Evolutionary conservation across 2,888 invertebrate genomes (phyloP).

Genomic region (Arenicola marina): DNA sequence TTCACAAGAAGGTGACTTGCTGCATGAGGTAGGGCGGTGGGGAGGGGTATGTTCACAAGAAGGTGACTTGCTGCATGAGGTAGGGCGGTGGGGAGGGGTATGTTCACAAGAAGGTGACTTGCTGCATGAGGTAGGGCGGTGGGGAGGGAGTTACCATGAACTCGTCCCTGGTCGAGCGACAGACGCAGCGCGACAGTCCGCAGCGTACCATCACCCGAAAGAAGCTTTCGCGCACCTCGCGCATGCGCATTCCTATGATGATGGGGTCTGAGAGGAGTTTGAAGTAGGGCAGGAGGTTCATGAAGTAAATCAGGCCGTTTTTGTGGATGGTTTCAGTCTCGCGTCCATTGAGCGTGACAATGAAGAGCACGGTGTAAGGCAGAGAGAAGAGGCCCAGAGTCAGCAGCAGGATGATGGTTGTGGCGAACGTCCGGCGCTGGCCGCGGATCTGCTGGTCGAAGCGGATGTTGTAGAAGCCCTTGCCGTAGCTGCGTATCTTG

Average conservation of each 20-base stretch:
- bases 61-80: too few species aligned
- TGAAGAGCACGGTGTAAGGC: constrained; percentile 26
- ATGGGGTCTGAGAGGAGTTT: constrained; percentile 34
- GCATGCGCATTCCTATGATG: constrained; percentile 32
- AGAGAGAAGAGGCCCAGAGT: constrained; percentile 24
- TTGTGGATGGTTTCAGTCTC: not conserved
- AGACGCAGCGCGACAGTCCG: not conserved
- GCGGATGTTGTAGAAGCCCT: constrained; percentile 14
- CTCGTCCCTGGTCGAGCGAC: constrained; percentile 1
- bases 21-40: too few species aligned
- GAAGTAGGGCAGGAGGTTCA: constrained; percentile 31
- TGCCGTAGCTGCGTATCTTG: constrained; percentile 13
- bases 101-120: not conserved
- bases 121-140: not conserved
- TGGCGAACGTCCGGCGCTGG: constrained; percentile 29
- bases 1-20: too few species aligned
- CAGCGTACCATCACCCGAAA: not conserved
- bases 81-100: too few species aligned
- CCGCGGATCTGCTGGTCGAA: constrained; percentile 24
- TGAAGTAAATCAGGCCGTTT: constrained; percentile 26
- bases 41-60: too few species aligned
- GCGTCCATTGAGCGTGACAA: constrained; percentile 15
- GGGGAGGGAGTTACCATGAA: not conserved
- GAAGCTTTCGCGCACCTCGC: not conserved
- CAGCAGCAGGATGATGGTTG: constrained; percentile 26